These are phyloP conservation scores for Paraplagusia blochii DNA, from an alignment of 2,113 vertebrate species.

Conservation along the genomic window DNA sequence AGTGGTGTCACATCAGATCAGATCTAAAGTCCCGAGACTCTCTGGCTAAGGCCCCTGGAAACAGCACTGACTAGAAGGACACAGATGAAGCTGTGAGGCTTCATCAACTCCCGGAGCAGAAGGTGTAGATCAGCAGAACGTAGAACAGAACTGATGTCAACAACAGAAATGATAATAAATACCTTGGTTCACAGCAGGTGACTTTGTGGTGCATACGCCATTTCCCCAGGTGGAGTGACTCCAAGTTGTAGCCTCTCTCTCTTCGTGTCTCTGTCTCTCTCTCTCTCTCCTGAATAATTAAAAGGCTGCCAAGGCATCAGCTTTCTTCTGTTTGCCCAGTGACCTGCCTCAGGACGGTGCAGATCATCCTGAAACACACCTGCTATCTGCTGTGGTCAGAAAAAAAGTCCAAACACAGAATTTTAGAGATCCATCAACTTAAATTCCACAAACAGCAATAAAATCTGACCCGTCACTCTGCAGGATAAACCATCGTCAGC, in stretches of 20 bases:
- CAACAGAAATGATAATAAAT: constrained; percentile 22
- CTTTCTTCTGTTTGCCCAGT: constrained; percentile 39
- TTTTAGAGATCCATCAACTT: no score
- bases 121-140: background rate
- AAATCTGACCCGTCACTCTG: no score
- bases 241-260: constrained; percentile 16
- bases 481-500: no score
- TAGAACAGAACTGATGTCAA: background rate
- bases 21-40: no score
- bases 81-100: no score
- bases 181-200: constrained; percentile 40
- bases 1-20: no score
- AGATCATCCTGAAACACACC: background rate
- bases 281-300: constrained; percentile 53
- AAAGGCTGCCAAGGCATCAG: constrained; percentile 36
- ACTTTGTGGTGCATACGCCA: constrained; percentile 35
- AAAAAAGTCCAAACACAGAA: no score
- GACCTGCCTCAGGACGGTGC: constrained; percentile 25
- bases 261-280: background rate
- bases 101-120: background rate
- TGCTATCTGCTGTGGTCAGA: background rate
- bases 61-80: no score
- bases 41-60: no score
- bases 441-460: no score
- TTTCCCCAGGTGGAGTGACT: constrained; percentile 23